Conservation (phyloP, 30 jellyfish, hydroid and myxozoan genomes). For the Rhopilema esculentum region DNA sequence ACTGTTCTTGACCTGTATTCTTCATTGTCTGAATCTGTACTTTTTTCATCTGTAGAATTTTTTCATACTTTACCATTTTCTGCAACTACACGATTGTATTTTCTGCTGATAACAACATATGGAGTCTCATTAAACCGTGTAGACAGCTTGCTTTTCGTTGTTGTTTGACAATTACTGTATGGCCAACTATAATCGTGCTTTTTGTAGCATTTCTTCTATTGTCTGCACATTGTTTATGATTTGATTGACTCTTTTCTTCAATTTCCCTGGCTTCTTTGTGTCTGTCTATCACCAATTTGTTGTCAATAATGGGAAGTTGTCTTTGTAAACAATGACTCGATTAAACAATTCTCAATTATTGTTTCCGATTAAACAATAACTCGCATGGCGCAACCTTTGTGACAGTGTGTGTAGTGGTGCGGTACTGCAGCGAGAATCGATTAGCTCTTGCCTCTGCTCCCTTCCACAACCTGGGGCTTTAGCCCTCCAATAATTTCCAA, state of each 20-base stretch:
- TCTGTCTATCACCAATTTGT: too few relatives aligned
- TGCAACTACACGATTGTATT: conserved; percentile 17
- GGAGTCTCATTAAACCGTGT: conserved; percentile 2
- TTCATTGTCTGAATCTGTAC: neutral
- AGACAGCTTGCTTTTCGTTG: conserved; percentile 20
- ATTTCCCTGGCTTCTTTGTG: conserved; percentile 31
- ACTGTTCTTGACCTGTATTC: conserved; percentile 36
- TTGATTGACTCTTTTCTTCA: conserved; percentile 15
- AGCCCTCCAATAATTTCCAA: too few relatives aligned
- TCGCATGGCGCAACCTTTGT: conserved; percentile 32
- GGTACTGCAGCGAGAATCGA: conserved; percentile 35
- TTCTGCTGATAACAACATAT: conserved; percentile 17
- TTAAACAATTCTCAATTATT: too few relatives aligned
- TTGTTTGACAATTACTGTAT: conserved; percentile 11
- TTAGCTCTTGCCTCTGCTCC: conserved; percentile 59
- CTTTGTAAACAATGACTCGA: neutral
- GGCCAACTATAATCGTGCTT: conserved; percentile 21
- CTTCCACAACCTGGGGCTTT: conserved; percentile 50
- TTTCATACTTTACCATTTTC: conserved; percentile 8
- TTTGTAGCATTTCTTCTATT: conserved; percentile 33
- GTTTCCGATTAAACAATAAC: conserved; percentile 16
- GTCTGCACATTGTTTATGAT: conserved; percentile 10
- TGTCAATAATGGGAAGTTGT: neutral
- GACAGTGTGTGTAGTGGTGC: conserved; percentile 24
- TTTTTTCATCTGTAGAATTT: conserved; percentile 7